phyloP scores from a whole-genome alignment of 2,113 vertebrate genomes.

The Capra hircus region DNA sequence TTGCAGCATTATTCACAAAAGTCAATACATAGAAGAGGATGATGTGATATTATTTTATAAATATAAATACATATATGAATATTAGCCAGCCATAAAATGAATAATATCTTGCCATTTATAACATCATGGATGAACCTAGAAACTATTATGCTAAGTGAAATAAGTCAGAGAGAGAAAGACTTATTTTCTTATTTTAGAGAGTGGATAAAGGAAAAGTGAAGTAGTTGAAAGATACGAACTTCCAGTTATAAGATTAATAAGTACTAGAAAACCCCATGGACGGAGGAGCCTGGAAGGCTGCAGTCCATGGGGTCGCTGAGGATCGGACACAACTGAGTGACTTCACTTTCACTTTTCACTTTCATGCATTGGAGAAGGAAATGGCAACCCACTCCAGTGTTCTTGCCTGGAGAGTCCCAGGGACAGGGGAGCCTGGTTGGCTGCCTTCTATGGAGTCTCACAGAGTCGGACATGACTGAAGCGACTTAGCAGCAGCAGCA shows the following conservation, averaged over 20 bases:
- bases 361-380: too few species aligned
- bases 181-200: neutral
- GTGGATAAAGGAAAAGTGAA: neutral
- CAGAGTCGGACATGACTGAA: too few species aligned
- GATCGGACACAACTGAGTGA: accelerated
- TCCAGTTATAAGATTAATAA: neutral
- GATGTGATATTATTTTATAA: neutral
- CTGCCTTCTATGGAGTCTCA: accelerated
- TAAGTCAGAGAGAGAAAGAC: neutral
- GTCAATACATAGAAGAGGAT: neutral
- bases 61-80: neutral
- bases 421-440: too few species aligned
- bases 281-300: too few species aligned
- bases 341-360: too few species aligned
- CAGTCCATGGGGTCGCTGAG: too few species aligned
- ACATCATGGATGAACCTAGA: neutral
- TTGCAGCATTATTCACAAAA: neutral
- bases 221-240: neutral
- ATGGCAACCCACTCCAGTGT: too few species aligned
- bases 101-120: neutral
- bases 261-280: too few species aligned
- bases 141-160: neutral
- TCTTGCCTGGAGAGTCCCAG: too few species aligned
- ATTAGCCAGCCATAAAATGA: neutral
- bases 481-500: too few species aligned